A percentile compares a stretch with the other conserved stretches of the same genome.
Evolutionary conservation across 2,113 vertebrate species (phyloP).

Genomic region (Phylloscopus trochilus): DNA sequence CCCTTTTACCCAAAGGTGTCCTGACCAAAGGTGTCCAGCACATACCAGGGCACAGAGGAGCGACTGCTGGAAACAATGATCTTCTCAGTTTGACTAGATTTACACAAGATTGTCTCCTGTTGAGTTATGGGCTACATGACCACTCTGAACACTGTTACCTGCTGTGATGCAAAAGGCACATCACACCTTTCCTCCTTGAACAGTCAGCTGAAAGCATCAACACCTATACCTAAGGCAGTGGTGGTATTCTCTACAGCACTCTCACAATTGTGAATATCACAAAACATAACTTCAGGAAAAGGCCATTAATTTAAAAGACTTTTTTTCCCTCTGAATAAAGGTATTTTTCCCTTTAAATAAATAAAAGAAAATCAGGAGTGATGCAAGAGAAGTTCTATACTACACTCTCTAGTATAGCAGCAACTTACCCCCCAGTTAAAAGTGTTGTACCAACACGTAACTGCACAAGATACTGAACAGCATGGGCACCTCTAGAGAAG

Average conservation of each 20-base stretch:
- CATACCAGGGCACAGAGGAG: neutral
- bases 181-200: neutral
- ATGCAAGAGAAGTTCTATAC: neutral
- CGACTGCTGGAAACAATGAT: neutral
- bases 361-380: neutral
- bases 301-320: neutral
- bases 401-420: neutral
- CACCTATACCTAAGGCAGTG: neutral
- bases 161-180: neutral
- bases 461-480: neutral
- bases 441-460: neutral
- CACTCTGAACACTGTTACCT: neutral
- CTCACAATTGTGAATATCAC: accelerated
- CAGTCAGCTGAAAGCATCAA: neutral
- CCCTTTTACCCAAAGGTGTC: neutral
- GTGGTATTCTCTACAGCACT: neutral
- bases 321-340: neutral
- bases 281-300: neutral
- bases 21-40: neutral
- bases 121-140: neutral
- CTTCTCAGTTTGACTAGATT: neutral
- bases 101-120: neutral
- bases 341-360: neutral
- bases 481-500: neutral
- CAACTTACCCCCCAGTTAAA: neutral